Evolutionary conservation across 2,113 vertebrate species (phyloP).

Genomic region (Heterocephalus glaber): DNA sequence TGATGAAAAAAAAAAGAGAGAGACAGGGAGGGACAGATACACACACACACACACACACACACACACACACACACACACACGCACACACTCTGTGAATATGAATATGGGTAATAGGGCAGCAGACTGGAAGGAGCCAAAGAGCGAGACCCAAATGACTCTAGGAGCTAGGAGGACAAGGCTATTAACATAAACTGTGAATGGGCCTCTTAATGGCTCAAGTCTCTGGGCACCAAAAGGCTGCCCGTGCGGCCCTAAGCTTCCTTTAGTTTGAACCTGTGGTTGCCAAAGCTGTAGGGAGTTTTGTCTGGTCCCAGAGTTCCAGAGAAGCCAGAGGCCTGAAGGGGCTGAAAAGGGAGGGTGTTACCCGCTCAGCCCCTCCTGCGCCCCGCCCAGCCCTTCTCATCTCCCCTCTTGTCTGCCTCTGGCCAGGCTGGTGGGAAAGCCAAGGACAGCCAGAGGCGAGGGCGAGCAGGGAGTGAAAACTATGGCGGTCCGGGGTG

Average conservation of each 20-base stretch:
- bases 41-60: rapidly evolving
- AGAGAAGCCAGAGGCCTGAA: neutral
- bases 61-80: neutral
- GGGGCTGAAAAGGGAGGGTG: neutral
- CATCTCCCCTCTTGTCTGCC: neutral
- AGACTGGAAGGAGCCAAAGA: constrained; percentile 11
- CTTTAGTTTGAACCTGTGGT: neutral
- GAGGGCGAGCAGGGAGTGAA: neutral
- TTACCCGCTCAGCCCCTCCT: neutral
- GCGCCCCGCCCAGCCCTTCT: neutral
- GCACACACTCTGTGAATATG: neutral
- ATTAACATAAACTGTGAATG: constrained; percentile 23
- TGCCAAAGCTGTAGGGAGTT: neutral
- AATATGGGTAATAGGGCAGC: neutral
- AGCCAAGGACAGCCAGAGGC: neutral
- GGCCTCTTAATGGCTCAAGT: neutral
- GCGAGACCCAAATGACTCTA: neutral
- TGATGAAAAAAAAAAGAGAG: neutral
- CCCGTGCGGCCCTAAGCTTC: neutral
- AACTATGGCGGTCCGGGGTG: neutral
- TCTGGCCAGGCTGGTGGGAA: neutral
- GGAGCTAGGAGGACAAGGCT: neutral
- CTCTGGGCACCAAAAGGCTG: constrained; percentile 18
- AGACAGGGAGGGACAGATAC: neutral
- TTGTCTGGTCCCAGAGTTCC: neutral